Evolutionary conservation across 2,113 vertebrate species (phyloP), one percentile per base, ranked within the genome.

Genomic region (Actinemys pallida): DNA sequence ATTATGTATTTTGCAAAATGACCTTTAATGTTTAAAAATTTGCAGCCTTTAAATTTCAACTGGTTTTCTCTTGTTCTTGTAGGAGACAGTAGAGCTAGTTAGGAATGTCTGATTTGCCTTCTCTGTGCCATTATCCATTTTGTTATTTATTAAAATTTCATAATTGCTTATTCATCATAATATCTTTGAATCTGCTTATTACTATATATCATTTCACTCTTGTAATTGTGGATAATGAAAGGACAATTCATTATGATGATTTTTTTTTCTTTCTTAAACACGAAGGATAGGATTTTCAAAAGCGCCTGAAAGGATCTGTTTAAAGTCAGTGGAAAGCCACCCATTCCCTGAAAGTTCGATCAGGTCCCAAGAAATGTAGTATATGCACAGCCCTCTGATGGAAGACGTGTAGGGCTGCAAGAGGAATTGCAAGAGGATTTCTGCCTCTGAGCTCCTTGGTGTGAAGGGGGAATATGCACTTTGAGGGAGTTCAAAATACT

Each of bases 171-270:
- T 62, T 62, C n/a, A 56, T 78, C 69, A 17, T 45, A 84, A 84
- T 53, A 19, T 80, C 31, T 89, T 93, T 54, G 59, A 83, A 72
- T 22, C 69, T 39, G 92, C 93, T 90, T 87, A 86, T 42, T 82
- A 42, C 5, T 95, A 2, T 49, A 42, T 78, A 87, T 42, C 39
- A 39, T 89, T 94, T 91, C 94, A 92, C 53, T 93, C 79, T 65
- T 96, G 35, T 39, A 3, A 75, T 65, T 93, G 45, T 86, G 69
- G 65, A 35, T 94, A 49, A 90, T 86, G 76, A 79, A 86, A 11
- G 89, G 35, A 39, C 20, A 20, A 39, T 39, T 72, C 19, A 39
- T 72, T 72, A 8, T 72, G 8, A 14, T 72, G 35, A 57, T 57
- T 57, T 62, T 7, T 31, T 31, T 62, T 72, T 72, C 20, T n/a